Evolutionary conservation across 2,888 invertebrate genomes (phyloP), one percentile per base, ranked within the genome.

Genomic region (Rhamnusium bicolor): DNA sequence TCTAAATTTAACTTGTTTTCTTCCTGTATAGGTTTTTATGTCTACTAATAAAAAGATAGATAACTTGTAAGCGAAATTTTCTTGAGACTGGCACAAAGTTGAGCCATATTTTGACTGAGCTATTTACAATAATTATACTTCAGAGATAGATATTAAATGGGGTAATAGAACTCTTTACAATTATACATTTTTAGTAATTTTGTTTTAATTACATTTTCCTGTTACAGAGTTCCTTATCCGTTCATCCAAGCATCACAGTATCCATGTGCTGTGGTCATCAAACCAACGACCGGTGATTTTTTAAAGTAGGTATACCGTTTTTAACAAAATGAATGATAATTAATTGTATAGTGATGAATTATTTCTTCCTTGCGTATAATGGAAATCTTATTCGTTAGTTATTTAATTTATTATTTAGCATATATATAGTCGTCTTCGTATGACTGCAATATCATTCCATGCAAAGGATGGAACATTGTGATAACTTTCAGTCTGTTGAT

Each of bases 211-310:
- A 80, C 69, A 70, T 85, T 76, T 85, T 87, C 86, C 82, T 83
- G 71, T 91, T 91, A 76, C 88, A 92, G 92, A 86, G 90, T 97
- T 84, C 96, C 96, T 76, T 96, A 94, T 90, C 97, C 97, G 56
- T 97, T 97, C 87, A 92, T 93, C 67, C 92, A 94, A 87, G 96
- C 96, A 66, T 91, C 91, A 67, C 93, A 95, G 84, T 92, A 94
- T 89, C 93, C 94, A 32, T 94, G 95, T 84, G 92, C 95, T 58
- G 92, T 98, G 81, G 92, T 97, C 53, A 93, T 98, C 86, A 95
- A 95, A 87, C 97, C 97, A 70, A 96, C 97, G 2, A 90, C 90
- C 75, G 97, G 97, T 63, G 94, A 94, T 90, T 97, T 97, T 88
- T 90, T 97, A 71, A 93, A 95, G 96, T 95, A 90, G 74, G 49